Base-by-base conservation (phyloP, 2,113 vertebrate genomes). In the Hyperoodon ampullatus region DNA sequence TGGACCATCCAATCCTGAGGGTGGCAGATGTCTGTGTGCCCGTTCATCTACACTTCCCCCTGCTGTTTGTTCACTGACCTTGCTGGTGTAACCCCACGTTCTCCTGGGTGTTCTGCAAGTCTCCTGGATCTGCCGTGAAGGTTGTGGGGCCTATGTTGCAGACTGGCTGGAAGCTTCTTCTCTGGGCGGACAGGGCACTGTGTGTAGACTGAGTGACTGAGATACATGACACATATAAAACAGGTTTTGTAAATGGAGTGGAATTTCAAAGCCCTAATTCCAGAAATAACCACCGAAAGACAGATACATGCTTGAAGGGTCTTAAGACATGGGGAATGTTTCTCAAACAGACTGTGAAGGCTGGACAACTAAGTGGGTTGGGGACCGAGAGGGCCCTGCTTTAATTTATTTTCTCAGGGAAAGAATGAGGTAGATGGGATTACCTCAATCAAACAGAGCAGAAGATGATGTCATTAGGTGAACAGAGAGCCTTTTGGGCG, bases 1-100 rank as follows among this genome's bases (percentile, higher is more conserved):
- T 97, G 96, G 94, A 92, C 90, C 97, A 97, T 91, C 91, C 96
- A 71, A 61, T 97, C 50, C 58, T 92, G 97, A 97, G 92, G 88
- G 94, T 92, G 96, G 97, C 88, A 96, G 97, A 97, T 86, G 88
- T 97, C 26, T 71, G 85, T 33, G 89, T 97, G 97, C 68, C 55
- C 82, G 68, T 65, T 50, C 94, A 88, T 96, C 94, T 98, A 90
- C 92, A 96, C 33, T 78, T 8, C 92, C 95, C 93, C 92, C 83
- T 80, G 65, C 95, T 97, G 44, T 42, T 65, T 10, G 72, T 81
- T 90, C 81, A 33, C 94, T 86, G 88, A 82, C 66, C 60, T 92
- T 11, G 44, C n/a, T 86, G 91, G 83, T 92, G 91, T 91, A 93
- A 80, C 81, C 77, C 47, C 1, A 0, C 84, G 93, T 42, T 97